Conservation (phyloP, 2,888 invertebrate species). For the Pachliopta kotzebuea region DNA sequence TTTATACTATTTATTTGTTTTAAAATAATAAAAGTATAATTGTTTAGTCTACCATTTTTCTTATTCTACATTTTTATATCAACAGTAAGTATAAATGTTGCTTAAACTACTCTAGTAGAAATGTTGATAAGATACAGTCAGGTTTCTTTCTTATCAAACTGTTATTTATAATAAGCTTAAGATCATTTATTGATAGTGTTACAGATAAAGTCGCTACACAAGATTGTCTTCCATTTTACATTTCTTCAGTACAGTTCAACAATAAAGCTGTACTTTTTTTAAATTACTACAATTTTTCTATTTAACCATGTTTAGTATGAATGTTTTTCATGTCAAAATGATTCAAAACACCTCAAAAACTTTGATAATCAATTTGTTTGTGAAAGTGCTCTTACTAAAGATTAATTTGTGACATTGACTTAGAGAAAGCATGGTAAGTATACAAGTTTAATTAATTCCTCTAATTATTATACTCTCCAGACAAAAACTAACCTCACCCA, state of each 20-base stretch:
- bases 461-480: conserved; percentile 79
- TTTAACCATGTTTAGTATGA: conserved; percentile 59
- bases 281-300: conserved; percentile 37
- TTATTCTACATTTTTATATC: conserved; percentile 26
- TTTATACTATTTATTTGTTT: background rate
- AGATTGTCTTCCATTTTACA: conserved; percentile 52
- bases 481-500: conserved; percentile 99
- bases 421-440: conserved; percentile 60
- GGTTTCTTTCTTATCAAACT: conserved; percentile 66
- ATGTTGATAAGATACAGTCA: conserved; percentile 65
- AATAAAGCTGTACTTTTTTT: conserved; percentile 50
- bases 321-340: conserved; percentile 61
- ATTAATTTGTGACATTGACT: conserved; percentile 61
- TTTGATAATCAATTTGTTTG: conserved; percentile 57
- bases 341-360: conserved; percentile 56
- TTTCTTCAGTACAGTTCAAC: conserved; percentile 47
- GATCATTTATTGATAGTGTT: conserved; percentile 68
- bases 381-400: conserved; percentile 50
- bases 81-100: conserved; percentile 35
- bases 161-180: conserved; percentile 73
- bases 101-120: conserved; percentile 50
- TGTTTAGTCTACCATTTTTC: background rate
- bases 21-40: background rate
- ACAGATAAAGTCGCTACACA: conserved; percentile 60
- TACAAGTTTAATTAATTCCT: conserved; percentile 33